Evolutionary conservation across 2,888 invertebrate genomes (phyloP), one percentile per base, ranked within the genome.

Genomic region (Leucozona laternaria): DNA sequence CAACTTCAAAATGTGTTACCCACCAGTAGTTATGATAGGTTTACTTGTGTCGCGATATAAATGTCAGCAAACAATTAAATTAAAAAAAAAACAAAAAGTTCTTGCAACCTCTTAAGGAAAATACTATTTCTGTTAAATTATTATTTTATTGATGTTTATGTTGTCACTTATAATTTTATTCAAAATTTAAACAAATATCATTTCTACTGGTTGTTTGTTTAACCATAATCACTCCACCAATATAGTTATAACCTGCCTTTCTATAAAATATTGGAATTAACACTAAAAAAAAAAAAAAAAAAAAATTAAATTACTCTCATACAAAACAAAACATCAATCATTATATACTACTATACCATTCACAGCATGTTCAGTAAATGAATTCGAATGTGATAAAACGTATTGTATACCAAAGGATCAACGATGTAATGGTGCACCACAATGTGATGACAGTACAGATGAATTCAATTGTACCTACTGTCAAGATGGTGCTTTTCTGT

Each of bases 331-430:
- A 58, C 76, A 84, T 70, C 70, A 73, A 71, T 76, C 79, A 87
- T 83, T 83, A 76, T 60, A 58, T 79, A 83, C 83, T 76, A 71
- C 89, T 60, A 58, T 79, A 83, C 83, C 79, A 71, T 89, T 88
- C 89, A 89, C 90, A 92, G 92, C 91, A 89, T 90, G 92, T 89
- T 90, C 90, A 80, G 89, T 91, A 79, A 91, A 92, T 89, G 93
- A 94, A 90, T 94, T 94, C 92, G 93, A 93, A 89, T 95, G 95
- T 91, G 93, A 94, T 91, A 94, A 94, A 91, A 94, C 94, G 89
- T 93, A 91, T 90, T 96, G 96, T 91, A 93, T 96, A 90, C 93
- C 93, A 85, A 93, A 92, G 89, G 91, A 90, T 89, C 93, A 92
- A 90, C 94, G 94, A 91, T 93, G 93, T 79, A 91, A 94, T 91